phyloP scores from a whole-genome alignment of 2,113 vertebrate genomes.

The Noctilio leporinus region DNA sequence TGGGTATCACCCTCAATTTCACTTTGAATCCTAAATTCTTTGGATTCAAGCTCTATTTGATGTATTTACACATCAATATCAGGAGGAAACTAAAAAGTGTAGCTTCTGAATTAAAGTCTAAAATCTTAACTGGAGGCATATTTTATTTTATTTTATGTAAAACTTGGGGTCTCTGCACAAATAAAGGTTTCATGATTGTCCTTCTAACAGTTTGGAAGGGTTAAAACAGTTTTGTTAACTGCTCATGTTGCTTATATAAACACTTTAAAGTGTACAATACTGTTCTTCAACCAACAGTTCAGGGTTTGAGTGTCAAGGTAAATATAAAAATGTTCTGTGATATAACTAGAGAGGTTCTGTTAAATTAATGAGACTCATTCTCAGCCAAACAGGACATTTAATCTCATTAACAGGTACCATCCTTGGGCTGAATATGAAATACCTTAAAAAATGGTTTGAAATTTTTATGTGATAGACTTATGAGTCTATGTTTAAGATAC shows the following conservation, averaged over 20 bases:
- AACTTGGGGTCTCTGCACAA: background rate
- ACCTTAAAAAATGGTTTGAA: background rate
- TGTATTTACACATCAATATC: background rate
- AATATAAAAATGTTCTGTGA: background rate
- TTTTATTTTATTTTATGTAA: background rate
- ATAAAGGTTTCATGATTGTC: background rate
- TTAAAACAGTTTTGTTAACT: background rate
- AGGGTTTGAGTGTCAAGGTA: background rate
- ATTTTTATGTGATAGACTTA: background rate
- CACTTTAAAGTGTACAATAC: background rate
- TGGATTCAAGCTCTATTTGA: background rate
- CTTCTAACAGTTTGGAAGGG: background rate
- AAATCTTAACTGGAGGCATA: background rate
- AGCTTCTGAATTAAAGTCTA: background rate
- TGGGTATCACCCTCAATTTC: background rate
- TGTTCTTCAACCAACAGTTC: background rate
- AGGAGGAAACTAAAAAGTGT: background rate
- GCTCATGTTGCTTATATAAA: background rate
- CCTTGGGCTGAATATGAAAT: background rate
- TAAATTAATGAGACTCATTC: background rate
- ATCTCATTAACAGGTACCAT: background rate
- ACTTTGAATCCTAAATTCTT: background rate
- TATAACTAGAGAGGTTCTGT: background rate
- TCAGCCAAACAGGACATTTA: background rate
- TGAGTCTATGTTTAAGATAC: constrained; percentile 45